These are phyloP conservation scores for Bombus vancouverensis DNA, from an alignment of 1,140 invertebrate species.

Conservation along the genomic window DNA sequence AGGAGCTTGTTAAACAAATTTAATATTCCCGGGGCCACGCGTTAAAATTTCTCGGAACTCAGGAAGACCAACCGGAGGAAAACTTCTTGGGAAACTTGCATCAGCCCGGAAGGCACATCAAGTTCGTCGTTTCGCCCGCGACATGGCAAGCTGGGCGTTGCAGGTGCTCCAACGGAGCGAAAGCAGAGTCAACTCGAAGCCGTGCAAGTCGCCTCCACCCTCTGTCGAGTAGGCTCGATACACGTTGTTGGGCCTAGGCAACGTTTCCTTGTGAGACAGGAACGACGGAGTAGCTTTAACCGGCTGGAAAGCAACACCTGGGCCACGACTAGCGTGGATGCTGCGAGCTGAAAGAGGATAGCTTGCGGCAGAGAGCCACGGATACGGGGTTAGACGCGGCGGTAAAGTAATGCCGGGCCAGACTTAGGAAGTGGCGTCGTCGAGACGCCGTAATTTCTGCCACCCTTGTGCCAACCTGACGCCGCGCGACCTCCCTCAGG, in stretches of 20 bases:
- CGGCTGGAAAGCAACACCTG: conserved; percentile 75
- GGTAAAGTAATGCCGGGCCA: conserved; percentile 68
- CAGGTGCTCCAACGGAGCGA: conserved; percentile 17
- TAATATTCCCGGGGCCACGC: conserved; percentile 69
- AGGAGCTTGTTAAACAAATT: conserved; percentile 78
- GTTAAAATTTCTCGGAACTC: conserved; percentile 38
- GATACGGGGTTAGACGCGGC: conserved; percentile 39
- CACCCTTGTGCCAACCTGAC: conserved; percentile 76
- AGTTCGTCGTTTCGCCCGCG: conserved; percentile 64
- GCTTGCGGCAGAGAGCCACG: conserved; percentile 30
- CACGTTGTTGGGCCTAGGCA: not conserved
- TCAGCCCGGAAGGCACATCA: conserved; percentile 80
- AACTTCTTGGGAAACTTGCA: conserved; percentile 76
- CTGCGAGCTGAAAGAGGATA: conserved; percentile 50
- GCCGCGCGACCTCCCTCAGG: conserved; percentile 66
- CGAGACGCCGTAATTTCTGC: conserved; percentile 78
- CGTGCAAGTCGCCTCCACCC: conserved; percentile 31
- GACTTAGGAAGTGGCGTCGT: conserved; percentile 76
- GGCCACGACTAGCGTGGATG: conserved; percentile 46
- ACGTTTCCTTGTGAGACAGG: conserved; percentile 18
- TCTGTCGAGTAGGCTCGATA: conserved; percentile 53
- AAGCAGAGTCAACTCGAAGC: conserved; percentile 12
- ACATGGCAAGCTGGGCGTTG: conserved; percentile 21
- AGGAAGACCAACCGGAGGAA: conserved; percentile 32
- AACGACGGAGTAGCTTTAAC: conserved; percentile 70